Conservation (phyloP, 2,888 invertebrate genomes). For the Orthosia gracilis region DNA sequence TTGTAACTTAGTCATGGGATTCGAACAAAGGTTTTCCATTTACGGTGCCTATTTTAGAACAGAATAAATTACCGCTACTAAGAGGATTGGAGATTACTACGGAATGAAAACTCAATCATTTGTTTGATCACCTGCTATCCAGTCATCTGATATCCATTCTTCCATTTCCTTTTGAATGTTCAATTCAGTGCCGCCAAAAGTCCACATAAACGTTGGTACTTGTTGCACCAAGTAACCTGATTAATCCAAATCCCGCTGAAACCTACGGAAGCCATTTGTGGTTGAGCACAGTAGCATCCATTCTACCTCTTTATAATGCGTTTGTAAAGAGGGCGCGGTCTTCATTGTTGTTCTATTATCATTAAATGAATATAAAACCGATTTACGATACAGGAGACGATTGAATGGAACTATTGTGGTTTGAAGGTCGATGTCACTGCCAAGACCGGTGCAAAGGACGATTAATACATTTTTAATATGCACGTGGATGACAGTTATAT, state of each 20-base stretch:
- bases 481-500: slow-evolving; percentile 37
- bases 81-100: neutral
- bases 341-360: slow-evolving; percentile 80
- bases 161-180: neutral
- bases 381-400: slow-evolving; percentile 77
- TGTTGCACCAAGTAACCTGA: slow-evolving; percentile 31
- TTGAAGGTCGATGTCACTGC: slow-evolving; percentile 83
- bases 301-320: slow-evolving; percentile 75
- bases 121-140: neutral
- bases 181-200: neutral
- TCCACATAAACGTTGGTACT: neutral
- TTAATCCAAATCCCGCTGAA: slow-evolving; percentile 43
- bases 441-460: slow-evolving; percentile 78
- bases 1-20: slow-evolving; percentile 27
- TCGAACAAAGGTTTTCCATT: slow-evolving; percentile 4
- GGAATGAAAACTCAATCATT: neutral
- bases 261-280: slow-evolving; percentile 81
- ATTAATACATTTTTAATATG: slow-evolving; percentile 61
- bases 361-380: slow-evolving; percentile 85
- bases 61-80: neutral
- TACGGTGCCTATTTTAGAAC: neutral
- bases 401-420: slow-evolving; percentile 81
- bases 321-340: slow-evolving; percentile 80
- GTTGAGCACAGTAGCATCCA: slow-evolving; percentile 73
- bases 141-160: neutral